Evolutionary conservation across 2,888 invertebrate genomes (phyloP), one percentile per base, ranked within the genome.

Genomic region (Pseudoips prasinana): DNA sequence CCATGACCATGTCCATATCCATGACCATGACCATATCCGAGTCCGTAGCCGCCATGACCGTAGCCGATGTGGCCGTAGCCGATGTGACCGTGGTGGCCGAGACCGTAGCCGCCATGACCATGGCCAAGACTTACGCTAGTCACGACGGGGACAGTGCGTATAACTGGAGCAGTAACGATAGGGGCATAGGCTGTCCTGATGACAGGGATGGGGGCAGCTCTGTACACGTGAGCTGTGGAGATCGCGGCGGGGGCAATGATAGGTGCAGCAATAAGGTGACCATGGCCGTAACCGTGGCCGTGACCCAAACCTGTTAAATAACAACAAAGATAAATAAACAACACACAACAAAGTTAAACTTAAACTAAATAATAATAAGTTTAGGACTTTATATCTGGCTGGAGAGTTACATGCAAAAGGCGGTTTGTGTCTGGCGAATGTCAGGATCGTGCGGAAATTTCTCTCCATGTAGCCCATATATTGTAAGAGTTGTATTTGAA

Each of bases 171-270:
- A 17, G 64, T 59, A 14, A 71, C 43, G 1, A 79, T 52, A 2
- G 80, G 76, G 2, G 72, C 58, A 69, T 42, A 0, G 70, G 68
- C 64, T 4, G 79, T 74, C 26, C 48, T 72, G 43, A 83, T 64
- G 6, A 86, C 41, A 1, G 83, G 68, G 24, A 86, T 82, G 1
- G 83, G 81, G 8, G 83, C 73, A 0, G 82, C 85, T 37, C 72
- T 81, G 32, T 67, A 43, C 7, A 83, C 17, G 58, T 74, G 82
- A 5, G 78, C 75, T 18, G 74, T 65, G 19, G 86, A 87, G 26
- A 84, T 64, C 20, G 80, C 78, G 1, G 79, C 75, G 0, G 81
- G 79, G 1, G 74, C 68, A 11, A 64, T 1, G 25, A 27, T 18
- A 1, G 41, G 23, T 22, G 45, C 51, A 14, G 47, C 24, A n/a